Percentiles rank a stretch among this genome's conserved stretches.
Evolutionary conservation across 2,113 vertebrate species (phyloP).

Genomic region (Corvus moneduloides): DNA sequence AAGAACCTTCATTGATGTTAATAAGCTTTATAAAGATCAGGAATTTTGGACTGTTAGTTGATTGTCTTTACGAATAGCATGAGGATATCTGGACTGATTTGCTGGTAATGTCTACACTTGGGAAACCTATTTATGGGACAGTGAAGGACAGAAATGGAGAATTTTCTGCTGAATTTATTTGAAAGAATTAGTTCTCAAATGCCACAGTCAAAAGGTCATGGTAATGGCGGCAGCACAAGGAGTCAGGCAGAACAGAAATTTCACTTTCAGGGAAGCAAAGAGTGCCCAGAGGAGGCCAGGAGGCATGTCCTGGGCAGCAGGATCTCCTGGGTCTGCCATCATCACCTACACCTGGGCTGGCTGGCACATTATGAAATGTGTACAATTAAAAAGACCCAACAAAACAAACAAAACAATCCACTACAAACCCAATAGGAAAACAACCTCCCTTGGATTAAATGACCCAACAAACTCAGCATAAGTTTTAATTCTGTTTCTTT

Average conservation of each 20-base stretch:
- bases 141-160: not conserved
- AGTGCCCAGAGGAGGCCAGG: not conserved
- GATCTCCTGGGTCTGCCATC: not conserved
- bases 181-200: not conserved
- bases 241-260: not conserved
- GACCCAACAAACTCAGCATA: not conserved
- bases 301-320: not conserved
- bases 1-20: not conserved
- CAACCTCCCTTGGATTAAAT: not conserved
- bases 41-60: not conserved
- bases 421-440: not conserved
- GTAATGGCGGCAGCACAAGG: not conserved
- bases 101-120: not conserved
- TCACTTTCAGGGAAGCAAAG: not conserved
- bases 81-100: not conserved
- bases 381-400: not conserved
- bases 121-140: not conserved
- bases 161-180: not conserved
- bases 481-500: slow-evolving; percentile 64
- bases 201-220: not conserved
- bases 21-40: not conserved
- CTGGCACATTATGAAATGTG: not conserved
- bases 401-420: accelerated
- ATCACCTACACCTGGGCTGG: not conserved
- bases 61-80: not conserved